These are phyloP conservation scores for Musca domestica DNA, from an alignment of 1,140 invertebrate species.

Conservation along the genomic window DNA sequence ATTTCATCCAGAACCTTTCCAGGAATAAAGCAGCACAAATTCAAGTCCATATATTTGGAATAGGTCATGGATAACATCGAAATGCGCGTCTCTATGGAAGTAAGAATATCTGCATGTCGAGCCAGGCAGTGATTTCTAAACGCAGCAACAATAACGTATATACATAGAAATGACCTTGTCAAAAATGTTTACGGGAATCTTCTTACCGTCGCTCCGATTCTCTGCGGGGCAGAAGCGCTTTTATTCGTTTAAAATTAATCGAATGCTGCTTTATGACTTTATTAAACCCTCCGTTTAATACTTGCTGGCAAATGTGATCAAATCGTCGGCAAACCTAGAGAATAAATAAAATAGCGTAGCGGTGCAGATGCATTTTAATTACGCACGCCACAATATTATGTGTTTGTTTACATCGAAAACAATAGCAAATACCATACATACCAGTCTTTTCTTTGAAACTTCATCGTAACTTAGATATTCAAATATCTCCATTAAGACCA, in stretches of 20 bases:
- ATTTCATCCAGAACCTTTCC: conserved; percentile 92
- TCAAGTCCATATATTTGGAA: conserved; percentile 61
- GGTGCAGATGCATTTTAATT: not conserved
- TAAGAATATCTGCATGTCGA: conserved; percentile 83
- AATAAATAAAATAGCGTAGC: not conserved
- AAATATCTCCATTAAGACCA: conserved; percentile 76
- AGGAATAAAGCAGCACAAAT: conserved; percentile 87
- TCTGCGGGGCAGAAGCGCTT: conserved; percentile 77
- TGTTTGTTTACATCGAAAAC: conserved; percentile 21
- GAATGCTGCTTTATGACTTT: conserved; percentile 76
- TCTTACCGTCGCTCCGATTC: conserved; percentile 78
- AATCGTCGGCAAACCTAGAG: conserved; percentile 78
- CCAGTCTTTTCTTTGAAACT: conserved; percentile 74
- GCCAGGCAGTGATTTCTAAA: conserved; percentile 72
- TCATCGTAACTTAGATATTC: conserved; percentile 77
- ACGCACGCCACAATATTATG: not conserved
- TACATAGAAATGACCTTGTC: not conserved
- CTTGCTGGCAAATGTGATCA: conserved; percentile 69
- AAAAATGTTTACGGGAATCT: conserved; percentile 1
- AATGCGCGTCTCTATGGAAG: conserved; percentile 85
- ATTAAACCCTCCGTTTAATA: conserved; percentile 79
- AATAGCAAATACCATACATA: conserved; percentile 57
- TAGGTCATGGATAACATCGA: conserved; percentile 92
- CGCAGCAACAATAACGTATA: conserved; percentile 1
- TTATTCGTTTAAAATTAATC: conserved; percentile 72